These are phyloP conservation scores for Chelonus insularis DNA, from an alignment of 1,140 invertebrate species.

Conservation along the genomic window DNA sequence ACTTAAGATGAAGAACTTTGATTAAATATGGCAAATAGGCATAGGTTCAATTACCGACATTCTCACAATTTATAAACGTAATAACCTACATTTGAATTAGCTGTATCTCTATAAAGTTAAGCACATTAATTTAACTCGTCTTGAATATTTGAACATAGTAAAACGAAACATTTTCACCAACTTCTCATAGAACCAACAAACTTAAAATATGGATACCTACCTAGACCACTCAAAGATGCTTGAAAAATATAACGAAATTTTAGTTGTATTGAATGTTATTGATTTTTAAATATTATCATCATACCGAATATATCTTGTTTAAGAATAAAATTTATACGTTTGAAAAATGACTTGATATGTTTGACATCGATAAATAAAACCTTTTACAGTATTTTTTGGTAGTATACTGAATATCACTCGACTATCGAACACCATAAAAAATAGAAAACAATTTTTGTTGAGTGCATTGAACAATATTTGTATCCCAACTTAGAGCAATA, in stretches of 20 bases:
- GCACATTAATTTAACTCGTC: constrained; percentile 19
- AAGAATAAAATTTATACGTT: no score
- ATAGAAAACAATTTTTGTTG: constrained; percentile 1
- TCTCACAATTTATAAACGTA: no score
- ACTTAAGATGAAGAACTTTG: not conserved
- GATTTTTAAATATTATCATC: not conserved
- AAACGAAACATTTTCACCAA: constrained; percentile 17
- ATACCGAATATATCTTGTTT: no score
- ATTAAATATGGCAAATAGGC: no score
- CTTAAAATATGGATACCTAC: not conserved
- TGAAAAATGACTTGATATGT: no score
- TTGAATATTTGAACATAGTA: not conserved
- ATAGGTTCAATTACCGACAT: not conserved
- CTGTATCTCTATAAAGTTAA: not conserved
- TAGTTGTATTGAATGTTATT: not conserved
- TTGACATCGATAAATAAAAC: no score
- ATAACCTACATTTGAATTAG: not conserved
- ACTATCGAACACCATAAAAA: no score
- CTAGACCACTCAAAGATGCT: not conserved
- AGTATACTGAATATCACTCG: no score
- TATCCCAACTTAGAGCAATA: constrained; percentile 37
- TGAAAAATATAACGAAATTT: not conserved
- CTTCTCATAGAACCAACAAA: constrained; percentile 23
- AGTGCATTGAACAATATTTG: constrained; percentile 46
- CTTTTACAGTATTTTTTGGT: no score